Evolutionary conservation across 2,797 vertebrate species (phyloP).

Genomic region (Myoxocephalus aenaeus): DNA sequence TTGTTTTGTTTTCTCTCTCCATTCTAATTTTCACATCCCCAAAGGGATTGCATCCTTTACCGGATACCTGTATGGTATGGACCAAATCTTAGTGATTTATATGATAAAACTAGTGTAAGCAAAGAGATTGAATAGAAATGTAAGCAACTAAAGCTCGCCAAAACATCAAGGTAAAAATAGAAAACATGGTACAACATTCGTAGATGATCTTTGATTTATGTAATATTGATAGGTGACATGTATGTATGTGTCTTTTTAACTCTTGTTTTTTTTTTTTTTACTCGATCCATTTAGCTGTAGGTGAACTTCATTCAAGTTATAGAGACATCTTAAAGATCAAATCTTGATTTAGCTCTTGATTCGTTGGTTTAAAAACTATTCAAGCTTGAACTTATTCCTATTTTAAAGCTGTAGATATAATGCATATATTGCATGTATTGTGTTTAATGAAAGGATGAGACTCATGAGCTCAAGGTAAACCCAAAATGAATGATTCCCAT

Average conservation of each 20-base stretch:
- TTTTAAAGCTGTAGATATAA: background rate
- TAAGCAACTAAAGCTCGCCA: background rate
- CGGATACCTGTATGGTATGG: background rate
- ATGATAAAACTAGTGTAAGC: background rate
- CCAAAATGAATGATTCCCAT: background rate
- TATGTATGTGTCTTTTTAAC: background rate
- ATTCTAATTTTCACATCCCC: conserved; percentile 1
- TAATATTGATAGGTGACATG: background rate
- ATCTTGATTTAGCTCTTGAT: background rate
- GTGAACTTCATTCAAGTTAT: background rate
- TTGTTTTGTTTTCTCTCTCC: background rate
- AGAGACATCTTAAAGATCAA: background rate
- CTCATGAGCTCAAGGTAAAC: background rate
- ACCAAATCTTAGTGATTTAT: background rate
- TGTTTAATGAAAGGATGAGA: background rate
- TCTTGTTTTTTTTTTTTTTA: too few relatives aligned
- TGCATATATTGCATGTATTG: background rate
- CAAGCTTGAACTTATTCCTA: background rate
- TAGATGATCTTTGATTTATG: background rate
- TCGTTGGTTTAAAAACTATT: background rate
- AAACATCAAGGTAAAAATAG: background rate
- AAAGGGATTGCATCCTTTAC: conserved; percentile 2
- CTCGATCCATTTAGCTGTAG: background rate
- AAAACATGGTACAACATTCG: background rate
- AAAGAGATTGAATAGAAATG: conserved; percentile 17